Conservation (phyloP, 2,888 invertebrate genomes). For the Drosophila prostipennis region DNA sequence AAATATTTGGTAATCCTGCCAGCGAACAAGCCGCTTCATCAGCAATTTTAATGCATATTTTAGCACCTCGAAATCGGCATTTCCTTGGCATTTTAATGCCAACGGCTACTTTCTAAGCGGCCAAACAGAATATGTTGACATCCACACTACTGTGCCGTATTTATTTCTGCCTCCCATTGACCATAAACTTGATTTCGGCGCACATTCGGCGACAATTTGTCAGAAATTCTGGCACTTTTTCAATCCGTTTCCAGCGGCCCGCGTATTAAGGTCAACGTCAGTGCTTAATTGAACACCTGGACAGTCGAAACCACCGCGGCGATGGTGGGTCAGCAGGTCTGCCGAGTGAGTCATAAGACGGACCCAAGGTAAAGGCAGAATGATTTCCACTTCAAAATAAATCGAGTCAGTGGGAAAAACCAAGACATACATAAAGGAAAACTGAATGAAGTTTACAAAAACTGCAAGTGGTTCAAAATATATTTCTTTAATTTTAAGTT, state of each 20-base stretch:
- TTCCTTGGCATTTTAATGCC: conserved; percentile 71
- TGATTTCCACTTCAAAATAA: conserved; percentile 15
- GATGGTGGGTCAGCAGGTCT: conserved; percentile 41
- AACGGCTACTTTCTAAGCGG: conserved; percentile 61
- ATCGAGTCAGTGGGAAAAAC: conserved; percentile 4
- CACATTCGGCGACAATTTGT: conserved; percentile 75
- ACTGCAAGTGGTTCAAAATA: not conserved
- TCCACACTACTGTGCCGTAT: conserved; percentile 17
- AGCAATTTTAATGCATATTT: conserved; percentile 78
- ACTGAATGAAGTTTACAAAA: not conserved
- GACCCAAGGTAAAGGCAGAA: conserved; percentile 32
- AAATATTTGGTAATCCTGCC: conserved; percentile 76
- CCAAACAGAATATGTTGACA: conserved; percentile 32
- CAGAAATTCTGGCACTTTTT: conserved; percentile 73
- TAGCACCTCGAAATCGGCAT: conserved; percentile 69
- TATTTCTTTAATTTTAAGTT: not conserved
- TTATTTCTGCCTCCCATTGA: conserved; percentile 53
- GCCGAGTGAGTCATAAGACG: conserved; percentile 29
- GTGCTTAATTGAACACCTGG: conserved; percentile 78
- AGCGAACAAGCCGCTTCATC: conserved; percentile 71
- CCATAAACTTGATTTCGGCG: conserved; percentile 76
- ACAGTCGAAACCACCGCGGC: conserved; percentile 48
- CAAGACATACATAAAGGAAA: not conserved
- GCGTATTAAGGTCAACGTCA: conserved; percentile 76
- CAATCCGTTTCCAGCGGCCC: conserved; percentile 51